phyloP scores from a whole-genome alignment of 2,797 vertebrate species.

The Acanthornis magna region DNA sequence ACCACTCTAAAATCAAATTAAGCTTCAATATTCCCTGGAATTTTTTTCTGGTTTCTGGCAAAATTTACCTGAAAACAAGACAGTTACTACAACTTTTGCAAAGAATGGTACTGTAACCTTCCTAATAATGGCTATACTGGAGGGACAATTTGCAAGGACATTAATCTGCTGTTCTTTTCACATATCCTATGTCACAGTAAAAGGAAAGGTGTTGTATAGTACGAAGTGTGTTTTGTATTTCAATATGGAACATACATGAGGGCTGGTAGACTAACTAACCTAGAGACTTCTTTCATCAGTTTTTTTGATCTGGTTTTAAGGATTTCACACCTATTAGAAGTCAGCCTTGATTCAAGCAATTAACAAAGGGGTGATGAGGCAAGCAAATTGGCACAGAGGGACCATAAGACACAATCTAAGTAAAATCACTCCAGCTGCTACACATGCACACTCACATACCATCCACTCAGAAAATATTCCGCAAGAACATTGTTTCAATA shows the following conservation, averaged over 20 bases:
- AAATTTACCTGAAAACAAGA: background rate
- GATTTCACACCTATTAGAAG: background rate
- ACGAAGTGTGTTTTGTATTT: background rate
- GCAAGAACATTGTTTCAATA: background rate
- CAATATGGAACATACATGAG: background rate
- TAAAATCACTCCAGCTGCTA: constrained; percentile 15
- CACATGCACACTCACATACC: background rate
- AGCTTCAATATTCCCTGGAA: background rate
- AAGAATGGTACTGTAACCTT: background rate
- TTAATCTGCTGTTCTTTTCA: background rate
- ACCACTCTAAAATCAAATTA: background rate
- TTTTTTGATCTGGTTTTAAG: background rate
- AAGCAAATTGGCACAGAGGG: constrained; percentile 29
- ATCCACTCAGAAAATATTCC: background rate
- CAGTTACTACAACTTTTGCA: background rate
- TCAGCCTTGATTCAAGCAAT: constrained; percentile 2
- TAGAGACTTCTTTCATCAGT: background rate
- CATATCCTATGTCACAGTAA: background rate
- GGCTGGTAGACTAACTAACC: background rate
- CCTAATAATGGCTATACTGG: background rate
- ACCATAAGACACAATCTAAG: constrained; percentile 14
- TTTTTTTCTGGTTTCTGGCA: background rate
- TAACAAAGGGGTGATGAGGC: constrained; percentile 30
- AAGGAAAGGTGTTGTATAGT: background rate
- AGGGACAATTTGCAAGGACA: background rate